Percentiles rank a stretch among this genome's conserved stretches.
Evolutionary conservation across 2,113 vertebrate species (phyloP).

Genomic region (Leptobrachium leishanense): DNA sequence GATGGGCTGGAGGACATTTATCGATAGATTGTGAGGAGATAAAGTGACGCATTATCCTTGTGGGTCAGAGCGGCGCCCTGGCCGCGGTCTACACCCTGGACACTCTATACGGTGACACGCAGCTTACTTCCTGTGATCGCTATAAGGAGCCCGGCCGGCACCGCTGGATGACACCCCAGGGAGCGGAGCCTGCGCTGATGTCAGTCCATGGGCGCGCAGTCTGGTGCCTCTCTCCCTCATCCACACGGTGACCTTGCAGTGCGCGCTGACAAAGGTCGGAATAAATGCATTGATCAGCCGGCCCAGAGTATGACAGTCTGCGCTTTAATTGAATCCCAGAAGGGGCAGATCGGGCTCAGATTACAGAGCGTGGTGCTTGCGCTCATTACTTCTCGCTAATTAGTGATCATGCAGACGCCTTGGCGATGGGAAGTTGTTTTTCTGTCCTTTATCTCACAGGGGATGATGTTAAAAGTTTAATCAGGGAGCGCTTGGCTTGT

Average conservation of each 20-base stretch:
- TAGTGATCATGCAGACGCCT: slow-evolving; percentile 92
- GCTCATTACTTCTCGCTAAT: slow-evolving; percentile 91
- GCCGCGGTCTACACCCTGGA: no score
- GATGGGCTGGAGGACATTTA: no score
- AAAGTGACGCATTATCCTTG: no score
- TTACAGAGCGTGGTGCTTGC: slow-evolving; percentile 82
- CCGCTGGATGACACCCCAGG: slow-evolving; percentile 58
- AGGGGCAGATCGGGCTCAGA: slow-evolving; percentile 82
- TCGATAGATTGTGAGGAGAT: no score
- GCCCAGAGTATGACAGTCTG: slow-evolving; percentile 84
- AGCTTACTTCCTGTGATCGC: no score
- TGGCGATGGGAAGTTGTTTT: slow-evolving; percentile 84
- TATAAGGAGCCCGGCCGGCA: no score
- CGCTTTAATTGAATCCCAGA: slow-evolving; percentile 88
- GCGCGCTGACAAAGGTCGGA: slow-evolving; percentile 79
- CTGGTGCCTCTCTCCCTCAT: slow-evolving; percentile 62
- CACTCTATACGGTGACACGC: no score
- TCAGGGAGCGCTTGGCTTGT: slow-evolving; percentile 76
- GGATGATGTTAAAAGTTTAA: slow-evolving; percentile 88
- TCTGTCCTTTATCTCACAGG: slow-evolving; percentile 84
- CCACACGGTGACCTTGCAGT: slow-evolving; percentile 80
- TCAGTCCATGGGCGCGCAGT: slow-evolving; percentile 73
- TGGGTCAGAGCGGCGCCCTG: no score
- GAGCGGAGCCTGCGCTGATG: slow-evolving; percentile 87
- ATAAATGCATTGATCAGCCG: slow-evolving; percentile 87